A percentile compares a stretch with the other conserved stretches of the same genome.
Evolutionary conservation across 1,140 invertebrate genomes (phyloP).

Genomic region (Wiebesia pumilae): DNA sequence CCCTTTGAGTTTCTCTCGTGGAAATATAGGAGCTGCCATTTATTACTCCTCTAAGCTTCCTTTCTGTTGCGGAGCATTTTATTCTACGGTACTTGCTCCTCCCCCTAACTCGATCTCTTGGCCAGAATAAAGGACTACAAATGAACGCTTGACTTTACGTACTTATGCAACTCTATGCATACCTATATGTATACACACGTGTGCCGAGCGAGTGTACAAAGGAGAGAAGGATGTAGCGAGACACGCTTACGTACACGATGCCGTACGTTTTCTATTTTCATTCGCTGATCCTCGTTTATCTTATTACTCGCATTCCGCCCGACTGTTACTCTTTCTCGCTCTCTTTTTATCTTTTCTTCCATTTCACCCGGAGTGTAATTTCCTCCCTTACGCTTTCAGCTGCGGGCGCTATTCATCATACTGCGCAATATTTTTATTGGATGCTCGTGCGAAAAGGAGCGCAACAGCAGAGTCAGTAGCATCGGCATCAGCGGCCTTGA

Average conservation of each 20-base stretch:
- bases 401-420: background rate
- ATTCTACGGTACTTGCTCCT: too few species aligned
- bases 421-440: conserved; percentile 1
- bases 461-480: too few species aligned
- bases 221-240: too few species aligned
- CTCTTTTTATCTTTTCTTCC: background rate
- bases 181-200: too few species aligned
- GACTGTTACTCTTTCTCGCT: too few species aligned
- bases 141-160: background rate
- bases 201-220: too few species aligned
- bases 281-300: conserved; percentile 14
- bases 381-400: background rate
- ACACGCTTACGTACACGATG: too few species aligned
- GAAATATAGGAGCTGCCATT: background rate
- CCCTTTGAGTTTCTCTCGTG: background rate
- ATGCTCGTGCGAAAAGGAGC: background rate
- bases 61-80: background rate
- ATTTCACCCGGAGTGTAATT: background rate
- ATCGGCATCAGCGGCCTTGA: background rate
- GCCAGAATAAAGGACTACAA: conserved; percentile 14
- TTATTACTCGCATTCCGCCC: background rate
- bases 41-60: conserved; percentile 14
- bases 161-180: too few species aligned
- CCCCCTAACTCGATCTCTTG: background rate
- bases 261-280: background rate